phyloP scores from a whole-genome alignment of 2,113 vertebrate genomes.

The Nerophis lumbriciformis region DNA sequence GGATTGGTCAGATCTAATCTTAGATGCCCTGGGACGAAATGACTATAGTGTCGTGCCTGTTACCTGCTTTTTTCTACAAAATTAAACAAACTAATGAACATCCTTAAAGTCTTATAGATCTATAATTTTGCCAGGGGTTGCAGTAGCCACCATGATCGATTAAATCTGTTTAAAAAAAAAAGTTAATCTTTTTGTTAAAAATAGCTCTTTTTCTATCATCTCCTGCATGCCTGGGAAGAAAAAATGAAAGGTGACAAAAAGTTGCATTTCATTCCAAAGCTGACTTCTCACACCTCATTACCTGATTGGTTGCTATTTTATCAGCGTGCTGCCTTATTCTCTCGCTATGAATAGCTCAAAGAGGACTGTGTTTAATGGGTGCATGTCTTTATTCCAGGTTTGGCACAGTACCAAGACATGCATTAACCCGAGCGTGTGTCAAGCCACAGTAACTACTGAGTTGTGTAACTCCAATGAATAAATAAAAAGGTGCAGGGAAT shows the following conservation, averaged over 20 bases:
- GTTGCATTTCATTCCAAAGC: too few relatives aligned
- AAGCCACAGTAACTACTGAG: background rate
- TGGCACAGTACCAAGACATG: conserved; percentile 34
- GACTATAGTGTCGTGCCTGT: too few relatives aligned
- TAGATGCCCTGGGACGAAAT: too few relatives aligned
- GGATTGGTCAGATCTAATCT: too few relatives aligned
- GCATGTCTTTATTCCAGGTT: conserved; percentile 18
- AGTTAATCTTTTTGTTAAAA: background rate
- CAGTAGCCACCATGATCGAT: background rate
- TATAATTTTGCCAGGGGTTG: too few relatives aligned
- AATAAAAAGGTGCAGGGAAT: background rate
- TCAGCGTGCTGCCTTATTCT: conserved; percentile 1
- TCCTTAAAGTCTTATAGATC: too few relatives aligned
- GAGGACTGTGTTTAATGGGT: conserved; percentile 43
- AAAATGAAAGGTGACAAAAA: conserved; percentile 2
- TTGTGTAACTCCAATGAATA: background rate
- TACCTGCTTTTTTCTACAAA: too few relatives aligned
- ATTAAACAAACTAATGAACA: too few relatives aligned
- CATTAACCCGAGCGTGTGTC: conserved; percentile 18
- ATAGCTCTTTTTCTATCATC: conserved; percentile 6
- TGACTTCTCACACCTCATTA: conserved; percentile 14
- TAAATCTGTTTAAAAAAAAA: conserved; percentile 1
- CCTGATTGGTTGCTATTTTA: conserved; percentile 34
- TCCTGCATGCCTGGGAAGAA: conserved; percentile 1
- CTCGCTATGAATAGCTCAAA: conserved; percentile 32